Evolutionary conservation across 2,888 invertebrate genomes (phyloP), one percentile per base, ranked within the genome.

Genomic region (Napeogenes inachia): DNA sequence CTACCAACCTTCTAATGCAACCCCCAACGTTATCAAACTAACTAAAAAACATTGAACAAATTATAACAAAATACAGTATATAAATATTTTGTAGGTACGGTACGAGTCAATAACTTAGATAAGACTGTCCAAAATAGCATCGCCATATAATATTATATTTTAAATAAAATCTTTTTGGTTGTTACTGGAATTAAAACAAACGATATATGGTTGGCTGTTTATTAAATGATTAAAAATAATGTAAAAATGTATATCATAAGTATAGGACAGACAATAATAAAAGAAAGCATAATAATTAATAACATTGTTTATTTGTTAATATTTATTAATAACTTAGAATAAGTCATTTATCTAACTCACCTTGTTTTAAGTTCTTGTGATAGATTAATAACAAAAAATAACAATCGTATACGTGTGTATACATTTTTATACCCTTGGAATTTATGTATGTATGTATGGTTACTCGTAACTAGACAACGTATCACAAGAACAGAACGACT

Each of bases 321-420:
- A 89, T 89, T 89, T 89, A 89, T 89, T 89, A 85, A 84, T 85
- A 77, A 62, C 61, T 76, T 71, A 71, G 73, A 75, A 75, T 80
- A 85, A 71, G 78, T 81, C 76, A 78, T 82, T 79, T 86, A 83
- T 88, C 89, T 89, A 89, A 89, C 86, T 73, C 73, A 79, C 77
- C 77, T 78, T 64, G 68, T 80, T 10, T 10, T 42, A 42, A 50
- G 50, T 81, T 81, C 78, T 84, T 88, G 86, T 87, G 85, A 85
- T 85, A 80, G 76, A 30, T 12, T 50, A 30, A 30, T 10, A 30
- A 21, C 4, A 50, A 30, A 6, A 5, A 10, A 30, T 50, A 5
- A 50, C 3, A 12, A 6, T 12, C 3, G 50, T 30, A 12, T 30
- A 30, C 30, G 21, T 13, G 3, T 10, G 30, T 21, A 30, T 50